These are phyloP conservation scores for Phengaris alcon DNA, from an alignment of 2,888 invertebrate genomes.

Conservation along the genomic window DNA sequence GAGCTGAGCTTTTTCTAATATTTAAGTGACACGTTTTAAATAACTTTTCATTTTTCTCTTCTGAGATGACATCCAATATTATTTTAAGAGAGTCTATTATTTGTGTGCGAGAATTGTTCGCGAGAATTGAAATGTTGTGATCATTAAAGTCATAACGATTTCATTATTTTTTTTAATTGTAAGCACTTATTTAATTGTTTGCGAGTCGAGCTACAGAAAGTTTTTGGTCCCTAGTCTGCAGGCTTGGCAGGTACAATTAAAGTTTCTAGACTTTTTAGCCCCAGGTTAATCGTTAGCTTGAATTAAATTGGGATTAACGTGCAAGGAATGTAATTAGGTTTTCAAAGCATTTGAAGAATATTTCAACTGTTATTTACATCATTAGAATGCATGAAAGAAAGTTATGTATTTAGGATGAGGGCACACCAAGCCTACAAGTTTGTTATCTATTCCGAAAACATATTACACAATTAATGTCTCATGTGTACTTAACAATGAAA, in stretches of 20 bases:
- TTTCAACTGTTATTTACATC: neutral
- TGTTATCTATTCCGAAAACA: too few species aligned
- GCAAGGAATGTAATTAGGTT: neutral
- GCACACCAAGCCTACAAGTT: too few species aligned
- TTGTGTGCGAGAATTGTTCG: neutral
- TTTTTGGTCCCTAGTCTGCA: conserved; percentile 16
- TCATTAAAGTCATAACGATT: neutral
- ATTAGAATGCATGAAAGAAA: too few species aligned
- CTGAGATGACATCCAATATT: too few species aligned
- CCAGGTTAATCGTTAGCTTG: conserved; percentile 18
- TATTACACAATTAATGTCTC: too few species aligned
- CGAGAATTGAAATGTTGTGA: too few species aligned
- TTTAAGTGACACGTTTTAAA: neutral
- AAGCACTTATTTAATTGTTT: conserved; percentile 13
- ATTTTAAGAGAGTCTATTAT: neutral
- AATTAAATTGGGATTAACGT: conserved; percentile 3
- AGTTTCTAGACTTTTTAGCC: conserved; percentile 21
- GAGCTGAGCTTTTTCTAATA: neutral
- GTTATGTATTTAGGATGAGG: too few species aligned
- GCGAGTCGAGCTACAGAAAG: neutral
- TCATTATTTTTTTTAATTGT: neutral
- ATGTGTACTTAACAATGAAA: too few species aligned
- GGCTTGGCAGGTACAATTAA: conserved; percentile 18
- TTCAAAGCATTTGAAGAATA: neutral
- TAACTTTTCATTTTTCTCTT: neutral